Evolutionary conservation across 2,888 invertebrate genomes (phyloP).

Genomic region (Chrysotoxum bicinctum): DNA sequence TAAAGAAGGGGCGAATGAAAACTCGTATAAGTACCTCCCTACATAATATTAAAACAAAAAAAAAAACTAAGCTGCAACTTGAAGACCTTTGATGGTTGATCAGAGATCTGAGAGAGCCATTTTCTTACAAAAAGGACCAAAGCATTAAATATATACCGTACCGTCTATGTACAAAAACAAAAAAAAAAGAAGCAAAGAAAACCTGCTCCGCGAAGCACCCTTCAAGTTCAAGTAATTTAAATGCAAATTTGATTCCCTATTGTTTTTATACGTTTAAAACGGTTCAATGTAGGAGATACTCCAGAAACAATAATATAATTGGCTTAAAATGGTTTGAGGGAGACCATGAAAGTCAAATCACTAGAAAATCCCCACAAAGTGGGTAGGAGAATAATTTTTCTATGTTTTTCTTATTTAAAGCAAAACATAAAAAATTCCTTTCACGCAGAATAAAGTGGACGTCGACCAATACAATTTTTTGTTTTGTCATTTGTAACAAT

Average conservation of each 20-base stretch:
- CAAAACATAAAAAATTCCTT: background rate
- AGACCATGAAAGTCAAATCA: constrained; percentile 23
- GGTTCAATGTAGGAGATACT: constrained; percentile 43
- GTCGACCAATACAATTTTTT: constrained; percentile 3
- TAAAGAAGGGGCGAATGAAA: background rate
- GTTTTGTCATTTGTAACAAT: constrained; percentile 14
- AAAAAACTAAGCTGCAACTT: constrained; percentile 12
- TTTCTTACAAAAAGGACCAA: constrained; percentile 35
- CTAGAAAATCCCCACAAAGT: constrained; percentile 1
- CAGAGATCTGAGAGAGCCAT: constrained; percentile 60
- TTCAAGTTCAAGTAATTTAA: constrained; percentile 70
- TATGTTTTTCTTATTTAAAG: background rate
- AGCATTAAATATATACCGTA: background rate
- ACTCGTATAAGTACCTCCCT: background rate
- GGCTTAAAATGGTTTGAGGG: constrained; percentile 13
- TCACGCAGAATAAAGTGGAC: constrained; percentile 18
- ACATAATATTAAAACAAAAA: background rate
- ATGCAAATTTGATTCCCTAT: constrained; percentile 66
- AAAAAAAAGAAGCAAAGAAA: background rate
- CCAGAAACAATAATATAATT: constrained; percentile 37
- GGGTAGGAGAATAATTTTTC: background rate
- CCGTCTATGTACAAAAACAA: background rate
- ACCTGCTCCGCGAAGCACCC: constrained; percentile 29
- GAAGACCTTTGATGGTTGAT: constrained; percentile 61
- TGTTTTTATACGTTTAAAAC: constrained; percentile 37